Conservation (phyloP, 2,797 vertebrate species). For the Pangasius krempfi region DNA sequence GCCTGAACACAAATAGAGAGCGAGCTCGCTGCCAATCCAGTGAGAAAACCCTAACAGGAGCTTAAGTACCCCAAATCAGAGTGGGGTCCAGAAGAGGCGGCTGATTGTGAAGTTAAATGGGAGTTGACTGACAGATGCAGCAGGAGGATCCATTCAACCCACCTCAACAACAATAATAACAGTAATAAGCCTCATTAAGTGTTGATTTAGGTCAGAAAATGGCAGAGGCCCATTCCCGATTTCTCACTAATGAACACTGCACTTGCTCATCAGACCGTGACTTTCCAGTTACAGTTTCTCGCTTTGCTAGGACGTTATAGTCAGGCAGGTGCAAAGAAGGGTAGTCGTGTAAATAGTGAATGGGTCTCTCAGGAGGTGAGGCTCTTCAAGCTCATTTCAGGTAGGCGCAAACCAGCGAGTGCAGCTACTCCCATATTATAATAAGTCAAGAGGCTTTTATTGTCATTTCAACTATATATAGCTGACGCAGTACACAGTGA, state of each 20-base stretch:
- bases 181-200: slow-evolving; percentile 48
- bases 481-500: too few relatives aligned
- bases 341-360: slow-evolving; percentile 15
- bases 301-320: background rate
- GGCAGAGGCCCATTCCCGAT: slow-evolving; percentile 26
- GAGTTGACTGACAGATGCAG: slow-evolving; percentile 44
- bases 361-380: slow-evolving; percentile 6
- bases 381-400: slow-evolving; percentile 43
- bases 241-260: slow-evolving; percentile 40
- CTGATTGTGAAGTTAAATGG: slow-evolving; percentile 44
- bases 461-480: too few relatives aligned
- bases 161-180: slow-evolving; percentile 37
- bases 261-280: slow-evolving; percentile 15
- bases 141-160: slow-evolving; percentile 33
- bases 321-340: slow-evolving; percentile 18
- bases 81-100: background rate
- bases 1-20: background rate
- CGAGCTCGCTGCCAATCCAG: background rate
- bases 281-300: background rate
- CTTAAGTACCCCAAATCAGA: slow-evolving; percentile 25
- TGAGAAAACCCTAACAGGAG: slow-evolving; percentile 15
- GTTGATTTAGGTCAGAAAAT: slow-evolving; percentile 45
- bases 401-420: slow-evolving; percentile 27
- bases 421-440: slow-evolving; percentile 69
- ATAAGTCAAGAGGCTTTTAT: too few relatives aligned